Conservation (phyloP, 2,797 vertebrate species). For the Telmatherina bonti region DNA sequence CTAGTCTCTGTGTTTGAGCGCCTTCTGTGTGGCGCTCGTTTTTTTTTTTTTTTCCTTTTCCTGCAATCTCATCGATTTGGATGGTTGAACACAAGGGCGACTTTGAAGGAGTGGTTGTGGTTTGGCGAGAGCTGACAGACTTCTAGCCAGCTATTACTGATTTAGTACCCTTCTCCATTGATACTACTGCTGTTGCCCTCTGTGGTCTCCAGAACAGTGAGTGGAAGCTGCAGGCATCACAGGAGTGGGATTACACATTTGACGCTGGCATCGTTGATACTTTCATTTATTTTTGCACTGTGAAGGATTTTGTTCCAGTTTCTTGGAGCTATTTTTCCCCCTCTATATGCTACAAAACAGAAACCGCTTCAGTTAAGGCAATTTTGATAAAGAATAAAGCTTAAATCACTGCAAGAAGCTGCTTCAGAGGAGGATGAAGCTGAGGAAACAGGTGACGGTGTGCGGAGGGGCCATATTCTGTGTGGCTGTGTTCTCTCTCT, state of each 20-base stretch:
- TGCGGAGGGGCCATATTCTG: slow-evolving; percentile 98
- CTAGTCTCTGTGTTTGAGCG: slow-evolving; percentile 77
- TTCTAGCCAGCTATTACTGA: slow-evolving; percentile 71
- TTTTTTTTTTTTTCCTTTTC: slow-evolving; percentile 55
- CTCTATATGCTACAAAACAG: slow-evolving; percentile 19
- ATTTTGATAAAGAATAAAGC: slow-evolving; percentile 8
- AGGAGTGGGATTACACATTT: slow-evolving; percentile 61
- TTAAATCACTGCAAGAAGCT: neutral
- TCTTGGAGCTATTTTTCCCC: slow-evolving; percentile 39
- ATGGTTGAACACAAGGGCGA: slow-evolving; percentile 80
- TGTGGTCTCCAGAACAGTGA: slow-evolving; percentile 66
- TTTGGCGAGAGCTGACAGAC: slow-evolving; percentile 74
- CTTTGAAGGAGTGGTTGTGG: slow-evolving; percentile 80
- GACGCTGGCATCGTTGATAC: slow-evolving; percentile 44
- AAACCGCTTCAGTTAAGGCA: slow-evolving; percentile 28
- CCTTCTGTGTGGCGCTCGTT: slow-evolving; percentile 54
- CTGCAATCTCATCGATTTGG: slow-evolving; percentile 71
- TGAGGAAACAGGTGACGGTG: slow-evolving; percentile 98
- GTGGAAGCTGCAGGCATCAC: slow-evolving; percentile 59
- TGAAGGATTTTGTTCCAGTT: slow-evolving; percentile 49
- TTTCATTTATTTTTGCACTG: slow-evolving; percentile 28
- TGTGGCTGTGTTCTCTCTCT: slow-evolving; percentile 98
- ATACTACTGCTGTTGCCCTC: slow-evolving; percentile 39
- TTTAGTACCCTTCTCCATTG: slow-evolving; percentile 56
- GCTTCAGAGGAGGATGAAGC: slow-evolving; percentile 88